phyloP scores from a whole-genome alignment of 2,797 vertebrate species.

The Chaetophractus vellerosus region DNA sequence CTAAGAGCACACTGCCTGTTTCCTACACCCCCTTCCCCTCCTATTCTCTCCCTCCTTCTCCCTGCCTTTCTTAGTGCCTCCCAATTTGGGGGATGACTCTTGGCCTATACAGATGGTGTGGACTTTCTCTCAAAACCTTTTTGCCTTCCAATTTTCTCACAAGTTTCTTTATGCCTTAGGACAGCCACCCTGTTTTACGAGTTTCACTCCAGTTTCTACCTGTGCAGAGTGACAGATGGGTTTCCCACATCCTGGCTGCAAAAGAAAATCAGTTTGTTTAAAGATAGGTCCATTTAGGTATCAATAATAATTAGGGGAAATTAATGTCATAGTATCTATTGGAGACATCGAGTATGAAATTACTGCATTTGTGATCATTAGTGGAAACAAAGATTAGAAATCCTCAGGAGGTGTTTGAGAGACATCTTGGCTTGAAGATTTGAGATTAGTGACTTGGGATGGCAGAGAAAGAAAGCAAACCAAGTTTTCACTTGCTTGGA shows the following conservation, averaged over 20 bases:
- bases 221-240: constrained; percentile 50
- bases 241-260: constrained; percentile 20
- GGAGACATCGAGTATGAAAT: neutral
- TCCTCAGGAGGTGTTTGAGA: constrained; percentile 16
- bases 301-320: neutral
- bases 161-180: constrained; percentile 15
- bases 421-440: constrained; percentile 36
- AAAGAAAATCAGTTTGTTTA: constrained; percentile 23
- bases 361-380: neutral
- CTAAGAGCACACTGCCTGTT: neutral
- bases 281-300: constrained; percentile 8
- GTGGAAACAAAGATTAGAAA: neutral
- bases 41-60: no score
- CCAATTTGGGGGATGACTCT: neutral
- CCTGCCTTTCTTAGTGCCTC: neutral
- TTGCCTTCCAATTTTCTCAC: constrained; percentile 24
- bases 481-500: constrained; percentile 33
- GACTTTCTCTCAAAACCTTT: neutral
- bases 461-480: constrained; percentile 31
- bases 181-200: neutral
- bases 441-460: neutral
- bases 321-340: neutral
- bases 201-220: constrained; percentile 22
- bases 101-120: neutral
- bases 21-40: neutral